Evolutionary conservation across 2,888 invertebrate species (phyloP), one percentile per base, ranked within the genome.

Genomic region (Microctonus brassicae): DNA sequence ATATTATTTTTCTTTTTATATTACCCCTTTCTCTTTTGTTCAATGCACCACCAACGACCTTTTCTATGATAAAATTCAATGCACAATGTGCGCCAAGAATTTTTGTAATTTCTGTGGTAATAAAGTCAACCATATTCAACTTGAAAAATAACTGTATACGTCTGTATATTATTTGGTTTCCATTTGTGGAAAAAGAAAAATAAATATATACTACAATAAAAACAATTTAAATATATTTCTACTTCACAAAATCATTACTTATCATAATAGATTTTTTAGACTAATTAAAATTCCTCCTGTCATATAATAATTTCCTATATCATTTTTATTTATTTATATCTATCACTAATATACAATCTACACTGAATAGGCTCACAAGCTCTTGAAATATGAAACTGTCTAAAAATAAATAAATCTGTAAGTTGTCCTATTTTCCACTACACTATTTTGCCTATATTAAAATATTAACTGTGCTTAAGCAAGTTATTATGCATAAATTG

Each of bases 401-500:
- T 36, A 1, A 36, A 36, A 36, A 4, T 36, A 36, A 1, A 9
- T 36, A 5, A 36, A 36, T 36, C 10, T 36, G 10, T 36, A 36
- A 36, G 5, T 36, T 9, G 1, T 36, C 4, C 10, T 10, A 36
- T 10, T 36, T 36, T 36, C 5, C 10, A 36, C 10, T 5, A 36
- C 10, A 36, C 36, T 36, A 1, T 9, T 10, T 36, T 10, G 10
- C 10, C 10, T 10, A 36, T 36, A 9, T 36, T 10, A 36, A 47
- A n/a, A 47, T 47, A 47, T 47, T 17, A 7, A n/a, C 6, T 22
- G 34, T 11, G 36, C 36, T 55, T 53, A 17, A 36, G 7, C 17
- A 20, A 53, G 13, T 65, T 53, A 47, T 64, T 64, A 64, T 64
- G 34, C 34, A 33, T 55, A 33, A 47, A 65, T 65, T 65, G 52